Conservation (phyloP, 2,888 invertebrate genomes). For the Latrodectus hesperus region DNA sequence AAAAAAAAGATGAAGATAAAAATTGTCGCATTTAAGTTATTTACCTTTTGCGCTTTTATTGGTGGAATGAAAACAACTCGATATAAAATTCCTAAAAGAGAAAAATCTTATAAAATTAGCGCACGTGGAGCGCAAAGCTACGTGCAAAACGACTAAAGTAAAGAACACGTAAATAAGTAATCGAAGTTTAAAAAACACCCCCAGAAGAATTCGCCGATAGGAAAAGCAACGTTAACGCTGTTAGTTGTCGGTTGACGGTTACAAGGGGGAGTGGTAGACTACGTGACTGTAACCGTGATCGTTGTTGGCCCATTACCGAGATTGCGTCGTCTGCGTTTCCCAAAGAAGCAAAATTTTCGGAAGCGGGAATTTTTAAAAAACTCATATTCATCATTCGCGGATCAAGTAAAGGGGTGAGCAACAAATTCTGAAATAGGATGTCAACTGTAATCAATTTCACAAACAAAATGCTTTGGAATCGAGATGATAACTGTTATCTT, state of each 20-base stretch:
- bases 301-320: constrained; percentile 63
- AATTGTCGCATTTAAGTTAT: constrained; percentile 17
- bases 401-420: constrained; percentile 22
- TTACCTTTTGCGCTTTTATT: constrained; percentile 13
- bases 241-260: constrained; percentile 54
- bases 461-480: no score
- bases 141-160: constrained; percentile 58
- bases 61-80: constrained; percentile 51
- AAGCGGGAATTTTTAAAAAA: constrained; percentile 55
- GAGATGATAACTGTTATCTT: no score
- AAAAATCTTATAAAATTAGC: constrained; percentile 64
- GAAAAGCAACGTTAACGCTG: constrained; percentile 63
- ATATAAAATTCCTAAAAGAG: constrained; percentile 47
- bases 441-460: no score
- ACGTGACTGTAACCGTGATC: constrained; percentile 65
- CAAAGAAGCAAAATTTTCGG: constrained; percentile 46
- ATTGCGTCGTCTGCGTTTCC: constrained; percentile 60
- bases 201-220: constrained; percentile 32
- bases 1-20: background rate
- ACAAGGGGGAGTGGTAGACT: constrained; percentile 42
- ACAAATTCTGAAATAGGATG: constrained; percentile 9
- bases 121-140: constrained; percentile 51
- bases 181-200: constrained; percentile 59
- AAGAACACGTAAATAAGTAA: constrained; percentile 64
- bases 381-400: constrained; percentile 57